These are phyloP conservation scores for Hyles euphorbiae DNA, from an alignment of 1,140 invertebrate genomes.

Conservation along the genomic window DNA sequence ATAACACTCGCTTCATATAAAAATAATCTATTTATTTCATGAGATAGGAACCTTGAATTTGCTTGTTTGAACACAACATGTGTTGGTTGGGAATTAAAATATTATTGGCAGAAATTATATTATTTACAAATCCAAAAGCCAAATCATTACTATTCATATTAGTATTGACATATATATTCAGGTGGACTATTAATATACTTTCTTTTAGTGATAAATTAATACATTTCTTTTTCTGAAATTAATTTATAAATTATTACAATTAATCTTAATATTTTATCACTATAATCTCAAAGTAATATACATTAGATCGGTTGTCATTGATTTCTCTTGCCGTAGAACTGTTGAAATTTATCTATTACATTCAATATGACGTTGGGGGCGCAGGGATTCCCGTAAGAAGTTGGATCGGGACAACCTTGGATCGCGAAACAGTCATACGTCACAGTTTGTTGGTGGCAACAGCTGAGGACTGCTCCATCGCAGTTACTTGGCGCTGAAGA, in stretches of 20 bases:
- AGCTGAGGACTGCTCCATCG: conserved; percentile 81
- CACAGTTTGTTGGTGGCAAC: conserved; percentile 72
- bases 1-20: not conserved
- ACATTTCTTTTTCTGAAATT: not conserved
- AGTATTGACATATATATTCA: conserved; percentile 2
- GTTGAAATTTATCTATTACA: conserved; percentile 68
- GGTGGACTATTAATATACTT: not conserved
- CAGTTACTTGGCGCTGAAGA: conserved; percentile 71
- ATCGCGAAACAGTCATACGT: conserved; percentile 79
- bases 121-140: too few species aligned
- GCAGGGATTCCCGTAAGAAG: conserved; percentile 80
- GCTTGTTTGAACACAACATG: not conserved
- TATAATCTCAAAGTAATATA: too few species aligned
- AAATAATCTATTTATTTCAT: conserved; percentile 1
- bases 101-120: too few species aligned
- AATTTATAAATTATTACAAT: not conserved
- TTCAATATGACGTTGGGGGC: conserved; percentile 67
- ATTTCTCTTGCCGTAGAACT: conserved; percentile 54
- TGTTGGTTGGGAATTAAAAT: not conserved
- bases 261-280: too few species aligned
- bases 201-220: not conserved
- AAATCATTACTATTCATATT: not conserved
- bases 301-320: too few species aligned
- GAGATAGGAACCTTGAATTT: conserved; percentile 3
- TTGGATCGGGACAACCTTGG: conserved; percentile 79